Base-by-base conservation (phyloP, 2,113 vertebrate species). In the Piprites chloris region DNA sequence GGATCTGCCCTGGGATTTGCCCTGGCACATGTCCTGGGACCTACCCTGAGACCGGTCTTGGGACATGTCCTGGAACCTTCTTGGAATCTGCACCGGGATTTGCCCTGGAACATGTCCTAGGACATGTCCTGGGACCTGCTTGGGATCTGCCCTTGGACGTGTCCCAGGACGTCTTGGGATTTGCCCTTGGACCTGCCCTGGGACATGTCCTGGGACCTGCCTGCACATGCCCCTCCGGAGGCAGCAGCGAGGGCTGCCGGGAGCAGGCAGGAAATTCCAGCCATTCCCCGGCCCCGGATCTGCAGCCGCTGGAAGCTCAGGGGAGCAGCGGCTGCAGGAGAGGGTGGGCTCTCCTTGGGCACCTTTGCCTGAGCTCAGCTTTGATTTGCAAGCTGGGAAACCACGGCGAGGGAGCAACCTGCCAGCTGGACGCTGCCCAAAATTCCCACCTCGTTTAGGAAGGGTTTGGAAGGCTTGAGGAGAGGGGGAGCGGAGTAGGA, bases 181-280 rank as follows among this genome's bases (percentile, higher is more conserved):
- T 20, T 55, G 32, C 19, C 19, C 19, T 55, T 19, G 6, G 52
- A 19, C 39, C 37, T 52, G 80, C 32, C 73, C 56, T 35, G 13
- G 56, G 59, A 27, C 21, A 16, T 37, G 52, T 9, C 50, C 52
- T 10, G 50, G 67, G 89, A 69, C 10, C 3, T 50, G 90, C 37
- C 81, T 14, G 3, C 23, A 26, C 87, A 7, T 2, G 42, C 30
- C 82, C 37, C 33, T 2, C 6, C 3, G 2, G 12, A 11, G 72
- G 65, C 83, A 33, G 44, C 21, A 30, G 44, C 16, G 1, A 3
- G 62, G 19, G 50, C 78, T 32, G 59, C 82, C 58, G 3, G 2
- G 16, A 55, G 63, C 35, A 2, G 86, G 89, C 93, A 96, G 95
- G 95, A 95, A 96, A 97, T 94, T 93, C 87, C 96, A 91, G 52